Percentiles rank a stretch among this genome's conserved stretches.
Conservation (phyloP, 2,888 invertebrate species). For the Pollenia amentaria region DNA sequence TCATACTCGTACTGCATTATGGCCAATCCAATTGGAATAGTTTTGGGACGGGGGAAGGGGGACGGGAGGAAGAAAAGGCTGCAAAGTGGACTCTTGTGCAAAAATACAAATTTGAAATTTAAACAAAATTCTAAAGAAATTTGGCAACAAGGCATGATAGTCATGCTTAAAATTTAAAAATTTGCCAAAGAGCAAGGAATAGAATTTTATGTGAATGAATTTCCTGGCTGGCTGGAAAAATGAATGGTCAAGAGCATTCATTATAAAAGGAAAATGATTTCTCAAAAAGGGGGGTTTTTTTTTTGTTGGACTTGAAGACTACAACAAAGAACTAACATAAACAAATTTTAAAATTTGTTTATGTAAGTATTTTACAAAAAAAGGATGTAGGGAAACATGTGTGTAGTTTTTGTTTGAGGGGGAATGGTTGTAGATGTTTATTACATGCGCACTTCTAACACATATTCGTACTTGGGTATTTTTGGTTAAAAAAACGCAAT, state of each 20-base stretch:
- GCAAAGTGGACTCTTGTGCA: slow-evolving; percentile 43
- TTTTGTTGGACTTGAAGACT: slow-evolving; percentile 27
- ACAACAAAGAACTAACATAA: slow-evolving; percentile 38
- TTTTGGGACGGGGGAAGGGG: no score
- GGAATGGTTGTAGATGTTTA: slow-evolving; percentile 7
- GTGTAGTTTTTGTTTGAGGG: slow-evolving; percentile 37
- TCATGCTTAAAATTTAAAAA: slow-evolving; percentile 61
- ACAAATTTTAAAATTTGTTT: slow-evolving; percentile 56
- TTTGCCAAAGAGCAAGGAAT: slow-evolving; percentile 23
- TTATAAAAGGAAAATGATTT: slow-evolving; percentile 38
- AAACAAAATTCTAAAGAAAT: slow-evolving; percentile 63
- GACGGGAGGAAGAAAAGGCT: neutral
- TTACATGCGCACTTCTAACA: slow-evolving; percentile 69
- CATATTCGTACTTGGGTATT: slow-evolving; percentile 21
- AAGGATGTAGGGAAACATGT: slow-evolving; percentile 50
- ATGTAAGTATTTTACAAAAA: neutral
- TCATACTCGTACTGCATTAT: neutral
- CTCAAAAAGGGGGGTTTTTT: slow-evolving; percentile 9
- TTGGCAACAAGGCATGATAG: slow-evolving; percentile 66
- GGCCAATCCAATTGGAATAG: neutral
- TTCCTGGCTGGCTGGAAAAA: neutral
- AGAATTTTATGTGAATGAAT: slow-evolving; percentile 10
- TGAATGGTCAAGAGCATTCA: slow-evolving; percentile 68
- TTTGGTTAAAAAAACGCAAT: slow-evolving; percentile 35
- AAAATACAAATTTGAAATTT: slow-evolving; percentile 52